These are phyloP conservation scores for Phaonia tiefii DNA, from an alignment of 2,888 invertebrate species.

Conservation along the genomic window DNA sequence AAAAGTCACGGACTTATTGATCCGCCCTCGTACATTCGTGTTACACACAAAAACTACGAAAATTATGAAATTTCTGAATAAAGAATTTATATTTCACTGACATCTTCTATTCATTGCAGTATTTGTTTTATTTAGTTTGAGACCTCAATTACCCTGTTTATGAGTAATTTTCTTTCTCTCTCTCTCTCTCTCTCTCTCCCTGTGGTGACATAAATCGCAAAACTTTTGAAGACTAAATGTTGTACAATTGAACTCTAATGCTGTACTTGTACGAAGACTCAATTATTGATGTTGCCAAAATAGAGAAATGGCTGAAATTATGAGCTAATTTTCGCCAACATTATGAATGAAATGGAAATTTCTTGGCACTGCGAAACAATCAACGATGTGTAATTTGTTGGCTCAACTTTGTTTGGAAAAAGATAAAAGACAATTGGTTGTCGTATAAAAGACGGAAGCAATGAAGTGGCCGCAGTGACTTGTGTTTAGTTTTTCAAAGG, in stretches of 20 bases:
- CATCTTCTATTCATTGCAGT: too few species aligned
- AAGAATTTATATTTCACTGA: too few species aligned
- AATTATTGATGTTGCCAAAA: conserved; percentile 29
- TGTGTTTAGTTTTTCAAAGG: too few species aligned
- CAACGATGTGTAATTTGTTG: conserved; percentile 19
- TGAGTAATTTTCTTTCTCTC: too few species aligned
- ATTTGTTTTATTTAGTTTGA: too few species aligned
- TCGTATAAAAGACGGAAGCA: background rate
- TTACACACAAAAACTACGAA: too few species aligned
- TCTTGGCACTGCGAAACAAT: conserved; percentile 20
- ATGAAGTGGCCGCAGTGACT: too few species aligned
- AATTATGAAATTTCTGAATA: too few species aligned
- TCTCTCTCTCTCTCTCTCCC: too few species aligned
- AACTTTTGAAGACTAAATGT: background rate
- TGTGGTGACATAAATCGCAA: background rate
- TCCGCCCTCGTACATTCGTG: too few species aligned
- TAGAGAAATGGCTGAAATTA: conserved; percentile 30
- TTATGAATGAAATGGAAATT: conserved; percentile 27
- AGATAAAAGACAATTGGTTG: background rate
- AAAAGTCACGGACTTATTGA: too few species aligned
- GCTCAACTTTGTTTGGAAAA: background rate
- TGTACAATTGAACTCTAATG: background rate
- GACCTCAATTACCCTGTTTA: too few species aligned
- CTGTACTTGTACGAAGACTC: background rate
- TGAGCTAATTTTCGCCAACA: conserved; percentile 28